Evolutionary conservation across 2,797 vertebrate species (phyloP), one percentile per base, ranked within the genome.

Genomic region (Gobionotothen gibberifrons): DNA sequence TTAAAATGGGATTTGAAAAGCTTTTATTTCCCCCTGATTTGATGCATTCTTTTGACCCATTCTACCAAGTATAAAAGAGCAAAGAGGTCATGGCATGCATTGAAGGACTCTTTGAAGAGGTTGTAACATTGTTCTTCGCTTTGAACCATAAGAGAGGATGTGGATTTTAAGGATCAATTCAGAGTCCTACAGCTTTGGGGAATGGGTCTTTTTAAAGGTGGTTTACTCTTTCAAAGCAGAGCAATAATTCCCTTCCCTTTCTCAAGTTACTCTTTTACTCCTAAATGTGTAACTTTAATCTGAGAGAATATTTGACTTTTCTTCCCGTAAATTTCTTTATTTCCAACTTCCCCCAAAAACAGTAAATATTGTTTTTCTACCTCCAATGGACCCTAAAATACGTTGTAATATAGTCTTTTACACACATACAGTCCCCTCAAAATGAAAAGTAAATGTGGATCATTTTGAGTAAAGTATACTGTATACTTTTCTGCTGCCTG

Each of bases 21-120:
- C 32, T 67, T 80, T 76, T 73, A 11, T 53, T 57, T 52, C 19
- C 2, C 60, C 6, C 4, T 17, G 26, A 57, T 74, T 52, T 69
- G 1, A 36, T 36, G 32, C 78, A 74, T 64, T 59, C 5, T 72
- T 54, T 65, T 56, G 57, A 79, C 44, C 62, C 17, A 13, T n/a
- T 79, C 22, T 57, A 6, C 22, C 0, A 7, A 46, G 51, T 53
- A 26, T 59, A n/a, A 46, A 62, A 55, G 15, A 62, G 29, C 49
- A 68, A 26, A 26, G 4, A 59, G 52, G 29, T 40, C 26, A 29
- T 64, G 5, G 32, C 36, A n/a, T 42, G 26, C 4, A 39, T 44
- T 17, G n/a, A 39, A 58, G 58, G 40, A 17, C 66, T 62, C 5
- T 55, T 19, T 62, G 26, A 74, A 72, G 58, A 52, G 9, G n/a